Conservation (phyloP, 2,888 invertebrate genomes). For the Myopa tessellatipennis region DNA sequence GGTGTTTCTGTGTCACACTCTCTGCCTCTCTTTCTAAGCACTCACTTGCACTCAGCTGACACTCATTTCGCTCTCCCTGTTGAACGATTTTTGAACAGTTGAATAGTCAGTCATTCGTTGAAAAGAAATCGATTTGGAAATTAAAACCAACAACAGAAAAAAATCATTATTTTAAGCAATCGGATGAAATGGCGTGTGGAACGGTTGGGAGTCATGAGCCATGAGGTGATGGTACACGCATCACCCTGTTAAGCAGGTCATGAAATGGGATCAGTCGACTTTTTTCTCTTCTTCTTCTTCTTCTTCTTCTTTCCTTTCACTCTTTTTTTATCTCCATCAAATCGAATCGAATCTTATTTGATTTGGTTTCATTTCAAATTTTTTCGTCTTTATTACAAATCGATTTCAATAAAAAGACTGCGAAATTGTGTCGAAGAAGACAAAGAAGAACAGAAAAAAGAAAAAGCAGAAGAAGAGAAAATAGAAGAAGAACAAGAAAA, state of each 20-base stretch:
- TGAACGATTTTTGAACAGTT: neutral
- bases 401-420: conserved; percentile 32
- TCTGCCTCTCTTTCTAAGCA: too few relatives aligned
- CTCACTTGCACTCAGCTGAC: too few relatives aligned
- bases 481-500: neutral
- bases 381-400: conserved; percentile 33
- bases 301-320: neutral
- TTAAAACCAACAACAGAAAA: neutral
- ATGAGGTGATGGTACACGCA: neutral
- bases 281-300: neutral
- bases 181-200: neutral
- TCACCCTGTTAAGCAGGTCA: conserved; percentile 26
- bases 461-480: neutral
- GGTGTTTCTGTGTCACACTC: too few relatives aligned
- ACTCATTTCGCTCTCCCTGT: neutral
- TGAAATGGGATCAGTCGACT: conserved; percentile 13
- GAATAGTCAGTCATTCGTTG: neutral
- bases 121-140: conserved; percentile 6
- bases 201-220: neutral
- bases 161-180: neutral
- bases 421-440: neutral
- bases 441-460: neutral
- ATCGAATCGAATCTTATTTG: neutral
- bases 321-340: neutral
- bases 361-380: conserved; percentile 8